phyloP scores from a whole-genome alignment of 2,113 vertebrate genomes.

The Phylloscopus trochilus region DNA sequence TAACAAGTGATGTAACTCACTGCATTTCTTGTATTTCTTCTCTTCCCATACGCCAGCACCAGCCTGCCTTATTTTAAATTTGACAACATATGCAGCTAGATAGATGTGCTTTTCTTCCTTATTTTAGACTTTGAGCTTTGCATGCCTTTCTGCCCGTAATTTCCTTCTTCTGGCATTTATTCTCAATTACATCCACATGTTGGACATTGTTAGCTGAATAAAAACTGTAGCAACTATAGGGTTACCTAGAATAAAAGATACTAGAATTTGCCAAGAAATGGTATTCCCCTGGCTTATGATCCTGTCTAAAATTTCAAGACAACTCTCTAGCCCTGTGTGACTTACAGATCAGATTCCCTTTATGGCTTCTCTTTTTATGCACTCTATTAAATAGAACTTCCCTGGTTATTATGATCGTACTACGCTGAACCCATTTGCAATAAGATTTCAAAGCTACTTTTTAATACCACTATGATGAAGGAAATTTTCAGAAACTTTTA shows the following conservation, averaged over 20 bases:
- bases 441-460: neutral
- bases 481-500: neutral
- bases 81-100: neutral
- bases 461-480: neutral
- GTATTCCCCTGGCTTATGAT: neutral
- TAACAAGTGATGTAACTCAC: neutral
- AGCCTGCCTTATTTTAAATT: neutral
- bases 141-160: neutral
- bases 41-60: accelerated
- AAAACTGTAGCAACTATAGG: neutral
- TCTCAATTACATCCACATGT: neutral
- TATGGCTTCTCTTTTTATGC: neutral
- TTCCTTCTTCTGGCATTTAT: neutral
- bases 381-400: neutral
- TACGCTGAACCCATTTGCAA: neutral
- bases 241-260: neutral
- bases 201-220: neutral
- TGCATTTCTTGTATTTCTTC: neutral
- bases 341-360: neutral
- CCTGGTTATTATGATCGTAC: neutral
- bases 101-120: neutral
- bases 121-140: neutral
- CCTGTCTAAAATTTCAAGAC: neutral
- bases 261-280: neutral
- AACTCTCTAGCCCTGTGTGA: neutral